Evolutionary conservation across 1,140 invertebrate species (phyloP).

Genomic region (Potamilus streckersoni): DNA sequence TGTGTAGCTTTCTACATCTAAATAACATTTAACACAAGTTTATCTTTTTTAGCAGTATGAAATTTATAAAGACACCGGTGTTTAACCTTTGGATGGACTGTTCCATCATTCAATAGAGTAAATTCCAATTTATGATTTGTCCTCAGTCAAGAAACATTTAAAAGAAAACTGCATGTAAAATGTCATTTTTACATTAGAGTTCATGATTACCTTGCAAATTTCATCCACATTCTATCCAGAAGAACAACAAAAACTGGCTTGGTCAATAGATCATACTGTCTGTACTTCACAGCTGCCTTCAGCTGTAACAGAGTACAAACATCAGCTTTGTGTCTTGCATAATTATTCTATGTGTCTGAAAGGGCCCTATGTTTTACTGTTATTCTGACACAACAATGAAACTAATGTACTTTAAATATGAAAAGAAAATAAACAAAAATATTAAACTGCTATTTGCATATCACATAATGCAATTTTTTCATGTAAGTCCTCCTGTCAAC

Average conservation of each 20-base stretch:
- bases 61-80: too few relatives aligned
- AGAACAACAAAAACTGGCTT: slow-evolving; percentile 51
- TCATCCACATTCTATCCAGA: slow-evolving; percentile 50
- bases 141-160: background rate
- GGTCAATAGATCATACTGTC: slow-evolving; percentile 57
- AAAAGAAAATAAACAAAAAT: background rate
- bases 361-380: too few relatives aligned
- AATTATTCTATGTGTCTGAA: too few relatives aligned
- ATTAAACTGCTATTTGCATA: background rate
- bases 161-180: background rate
- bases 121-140: background rate
- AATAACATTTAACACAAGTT: background rate
- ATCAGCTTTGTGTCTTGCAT: background rate
- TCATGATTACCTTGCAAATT: slow-evolving; percentile 56
- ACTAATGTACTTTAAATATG: background rate
- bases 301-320: slow-evolving; percentile 44
- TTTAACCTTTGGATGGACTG: too few relatives aligned
- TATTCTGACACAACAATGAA: too few relatives aligned
- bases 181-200: background rate
- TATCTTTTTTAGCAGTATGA: too few relatives aligned
- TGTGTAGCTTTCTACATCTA: background rate
- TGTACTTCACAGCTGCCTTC: slow-evolving; percentile 49
- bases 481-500: too few relatives aligned
- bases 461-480: too few relatives aligned
- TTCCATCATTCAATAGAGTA: too few relatives aligned